phyloP scores from a whole-genome alignment of 2,113 vertebrate genomes.

The Microcebus tavaratra region DNA sequence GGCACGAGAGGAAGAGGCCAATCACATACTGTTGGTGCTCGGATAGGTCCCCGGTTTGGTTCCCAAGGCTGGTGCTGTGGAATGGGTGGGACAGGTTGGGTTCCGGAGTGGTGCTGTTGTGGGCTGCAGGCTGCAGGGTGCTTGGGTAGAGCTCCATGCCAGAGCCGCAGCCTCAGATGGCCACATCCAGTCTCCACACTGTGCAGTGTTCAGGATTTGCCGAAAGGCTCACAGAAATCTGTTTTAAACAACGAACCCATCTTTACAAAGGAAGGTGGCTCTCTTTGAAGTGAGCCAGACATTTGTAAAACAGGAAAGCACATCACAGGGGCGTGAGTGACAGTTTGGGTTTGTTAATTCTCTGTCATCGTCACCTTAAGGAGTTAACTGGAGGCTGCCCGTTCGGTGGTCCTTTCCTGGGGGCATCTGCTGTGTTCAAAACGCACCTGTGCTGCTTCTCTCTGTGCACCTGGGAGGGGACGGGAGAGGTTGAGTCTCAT shows the following conservation, averaged over 20 bases:
- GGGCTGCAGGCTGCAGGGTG: constrained; percentile 81
- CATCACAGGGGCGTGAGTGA: not conserved
- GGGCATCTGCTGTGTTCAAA: not conserved
- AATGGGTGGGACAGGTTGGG: constrained; percentile 84
- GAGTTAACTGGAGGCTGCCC: too few relatives aligned
- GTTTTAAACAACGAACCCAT: not conserved
- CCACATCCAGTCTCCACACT: not conserved
- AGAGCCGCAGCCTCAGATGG: not conserved
- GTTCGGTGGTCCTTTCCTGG: not conserved
- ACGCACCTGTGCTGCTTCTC: not conserved
- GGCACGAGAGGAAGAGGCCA: constrained; percentile 94
- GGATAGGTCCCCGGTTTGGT: constrained; percentile 78
- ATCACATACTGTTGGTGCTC: constrained; percentile 90
- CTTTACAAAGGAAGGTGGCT: not conserved
- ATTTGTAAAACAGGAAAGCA: not conserved
- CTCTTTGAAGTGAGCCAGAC: not conserved
- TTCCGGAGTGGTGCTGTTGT: constrained; percentile 84
- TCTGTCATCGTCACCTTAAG: not conserved
- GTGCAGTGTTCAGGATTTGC: not conserved
- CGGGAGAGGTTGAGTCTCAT: not conserved
- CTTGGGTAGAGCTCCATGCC: constrained; percentile 87
- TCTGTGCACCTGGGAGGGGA: not conserved
- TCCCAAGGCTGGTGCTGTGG: constrained; percentile 79
- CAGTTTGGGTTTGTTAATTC: not conserved
- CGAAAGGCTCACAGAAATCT: not conserved